Conservation (phyloP, 2,797 vertebrate genomes). For the Manis crassicaudata region DNA sequence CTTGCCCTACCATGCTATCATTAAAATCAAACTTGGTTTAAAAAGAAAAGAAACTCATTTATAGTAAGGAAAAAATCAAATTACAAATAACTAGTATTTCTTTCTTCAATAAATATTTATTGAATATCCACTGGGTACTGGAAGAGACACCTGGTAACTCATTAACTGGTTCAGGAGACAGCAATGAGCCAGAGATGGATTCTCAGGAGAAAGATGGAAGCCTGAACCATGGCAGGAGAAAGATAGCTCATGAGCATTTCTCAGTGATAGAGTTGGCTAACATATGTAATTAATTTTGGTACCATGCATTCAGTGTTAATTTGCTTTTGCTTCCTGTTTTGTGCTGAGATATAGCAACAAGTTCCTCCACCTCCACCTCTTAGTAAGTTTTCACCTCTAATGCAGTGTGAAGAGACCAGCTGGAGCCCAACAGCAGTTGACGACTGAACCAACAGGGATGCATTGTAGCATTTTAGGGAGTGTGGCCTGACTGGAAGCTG, state of each 20-base stretch:
- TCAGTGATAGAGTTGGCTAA: neutral
- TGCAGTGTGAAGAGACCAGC: neutral
- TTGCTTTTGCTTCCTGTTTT: neutral
- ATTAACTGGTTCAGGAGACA: neutral
- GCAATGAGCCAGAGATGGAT: neutral
- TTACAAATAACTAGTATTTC: neutral
- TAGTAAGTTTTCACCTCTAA: neutral
- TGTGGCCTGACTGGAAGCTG: accelerated
- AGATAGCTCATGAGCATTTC: neutral
- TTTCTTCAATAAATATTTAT: neutral
- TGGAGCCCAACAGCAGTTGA: neutral
- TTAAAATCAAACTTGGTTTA: neutral
- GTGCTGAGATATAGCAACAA: neutral
- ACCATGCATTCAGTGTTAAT: neutral
- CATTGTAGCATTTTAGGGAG: neutral
- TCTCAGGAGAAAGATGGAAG: neutral
- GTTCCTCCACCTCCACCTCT: neutral
- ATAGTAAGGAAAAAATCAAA: neutral
- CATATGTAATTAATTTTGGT: neutral
- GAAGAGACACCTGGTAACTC: neutral
- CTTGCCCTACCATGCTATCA: neutral
- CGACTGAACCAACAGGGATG: neutral
- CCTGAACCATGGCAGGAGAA: neutral
- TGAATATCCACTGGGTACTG: neutral
- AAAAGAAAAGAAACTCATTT: neutral